Conservation (phyloP, 2,113 vertebrate species). For the Theristicus caerulescens region DNA sequence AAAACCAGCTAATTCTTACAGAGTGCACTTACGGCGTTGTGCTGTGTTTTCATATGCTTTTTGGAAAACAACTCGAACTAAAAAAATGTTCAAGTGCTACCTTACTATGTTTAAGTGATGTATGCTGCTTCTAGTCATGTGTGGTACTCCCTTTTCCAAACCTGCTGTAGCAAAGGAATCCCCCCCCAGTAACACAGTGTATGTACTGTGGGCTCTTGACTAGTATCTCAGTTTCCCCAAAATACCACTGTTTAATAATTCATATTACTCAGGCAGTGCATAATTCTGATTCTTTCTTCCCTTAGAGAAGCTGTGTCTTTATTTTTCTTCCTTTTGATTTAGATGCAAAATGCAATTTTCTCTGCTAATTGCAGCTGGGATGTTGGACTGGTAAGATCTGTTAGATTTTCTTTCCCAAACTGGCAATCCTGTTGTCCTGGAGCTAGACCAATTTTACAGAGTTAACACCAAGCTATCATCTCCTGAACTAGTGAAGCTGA, state of each 20-base stretch:
- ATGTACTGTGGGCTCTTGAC: not conserved
- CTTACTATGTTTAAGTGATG: not conserved
- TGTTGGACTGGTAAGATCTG: not conserved
- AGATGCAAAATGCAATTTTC: not conserved
- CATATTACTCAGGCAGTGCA: not conserved
- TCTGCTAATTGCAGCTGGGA: not conserved
- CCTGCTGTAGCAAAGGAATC: not conserved
- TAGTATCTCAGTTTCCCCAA: not conserved
- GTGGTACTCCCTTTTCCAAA: not conserved
- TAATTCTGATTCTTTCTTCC: not conserved
- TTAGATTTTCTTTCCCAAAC: not conserved
- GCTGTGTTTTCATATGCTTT: not conserved
- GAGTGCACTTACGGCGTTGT: not conserved
- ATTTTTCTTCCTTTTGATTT: not conserved
- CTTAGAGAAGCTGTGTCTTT: not conserved
- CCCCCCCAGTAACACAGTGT: not conserved
- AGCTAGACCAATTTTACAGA: not conserved
- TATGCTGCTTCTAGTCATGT: not conserved
- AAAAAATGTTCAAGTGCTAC: not conserved
- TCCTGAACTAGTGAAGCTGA: not conserved
- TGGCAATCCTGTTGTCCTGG: not conserved
- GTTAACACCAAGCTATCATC: not conserved
- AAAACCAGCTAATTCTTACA: not conserved
- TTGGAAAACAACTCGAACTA: not conserved
- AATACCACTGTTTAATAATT: not conserved